Evolutionary conservation across 2,888 invertebrate genomes (phyloP).

Genomic region (Prenolepis imparis): DNA sequence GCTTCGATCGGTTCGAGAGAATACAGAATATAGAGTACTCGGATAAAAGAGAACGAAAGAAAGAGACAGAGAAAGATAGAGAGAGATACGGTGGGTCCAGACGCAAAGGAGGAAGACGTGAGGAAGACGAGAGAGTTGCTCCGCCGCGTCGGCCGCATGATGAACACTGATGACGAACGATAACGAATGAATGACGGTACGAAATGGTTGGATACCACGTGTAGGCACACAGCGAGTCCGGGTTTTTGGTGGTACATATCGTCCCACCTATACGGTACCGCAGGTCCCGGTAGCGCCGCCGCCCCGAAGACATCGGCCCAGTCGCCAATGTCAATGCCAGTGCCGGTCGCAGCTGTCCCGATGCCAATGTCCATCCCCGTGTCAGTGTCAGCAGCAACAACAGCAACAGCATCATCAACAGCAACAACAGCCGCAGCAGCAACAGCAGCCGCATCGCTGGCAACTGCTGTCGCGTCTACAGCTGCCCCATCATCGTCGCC

Average conservation of each 20-base stretch:
- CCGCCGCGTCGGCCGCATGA: slow-evolving; percentile 64
- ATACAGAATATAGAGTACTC: slow-evolving; percentile 24
- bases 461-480: slow-evolving; percentile 61
- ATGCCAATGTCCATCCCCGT: slow-evolving; percentile 58
- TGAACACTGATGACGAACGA: slow-evolving; percentile 63
- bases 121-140: slow-evolving; percentile 53
- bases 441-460: slow-evolving; percentile 36
- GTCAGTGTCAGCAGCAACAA: slow-evolving; percentile 41
- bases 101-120: slow-evolving; percentile 70
- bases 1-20: slow-evolving; percentile 6
- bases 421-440: background rate
- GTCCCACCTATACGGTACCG: slow-evolving; percentile 84
- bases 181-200: slow-evolving; percentile 49
- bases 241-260: slow-evolving; percentile 86
- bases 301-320: slow-evolving; percentile 84
- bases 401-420: slow-evolving; percentile 49
- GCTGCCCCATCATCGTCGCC: slow-evolving; percentile 53
- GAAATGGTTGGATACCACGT: slow-evolving; percentile 71
- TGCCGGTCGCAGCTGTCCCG: slow-evolving; percentile 62
- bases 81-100: slow-evolving; percentile 58
- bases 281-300: slow-evolving; percentile 83
- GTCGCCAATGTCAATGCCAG: slow-evolving; percentile 73
- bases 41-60: slow-evolving; percentile 19
- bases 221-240: slow-evolving; percentile 85
- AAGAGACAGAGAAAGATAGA: background rate